Base-by-base conservation (phyloP, 2,113 vertebrate genomes). In the Baryphthengus martii region DNA sequence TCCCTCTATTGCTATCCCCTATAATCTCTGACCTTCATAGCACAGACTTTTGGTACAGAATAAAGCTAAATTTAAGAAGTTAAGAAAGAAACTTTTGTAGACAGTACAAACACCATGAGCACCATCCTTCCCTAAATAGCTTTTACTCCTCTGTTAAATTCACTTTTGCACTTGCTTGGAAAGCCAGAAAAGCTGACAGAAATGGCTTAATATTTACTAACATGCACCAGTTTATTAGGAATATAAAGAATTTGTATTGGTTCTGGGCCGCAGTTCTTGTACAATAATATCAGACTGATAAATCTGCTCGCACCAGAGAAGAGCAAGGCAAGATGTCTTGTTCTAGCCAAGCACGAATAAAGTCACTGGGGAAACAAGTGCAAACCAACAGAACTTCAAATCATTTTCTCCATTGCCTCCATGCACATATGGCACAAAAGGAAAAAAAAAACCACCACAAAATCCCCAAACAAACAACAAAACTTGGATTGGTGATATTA, bases 1-100 rank as follows among this genome's bases (percentile, higher is more conserved):
- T 40, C 20, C 11, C n/a, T 3, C 26, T 74, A 18, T 6, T 67
- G 8, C 8, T 6, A 0, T 3, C 37, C 4, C 10, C n/a, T 17
- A 2, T 14, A 25, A n/a, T 29, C 56, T 59, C 47, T 52, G 61
- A 65, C 42, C 35, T 63, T 52, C 66, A 52, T 1, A 50, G 47
- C 6, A 37, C 21, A 71, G 28, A 26, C 11, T 52, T 76, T 53
- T 47, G 52, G n/a, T 71, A 26, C 2, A 7, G 37, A 90, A 53
- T 44, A 19, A 84, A 90, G 7, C 1, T 59, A 49, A 80, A 84
- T 7, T 26, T 31, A 17, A 50, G 7, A 42, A 85, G 24, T 45
- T 70, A 8, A 53, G 73, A 59, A 85, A 71, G 4, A 63, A 95
- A 73, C 5, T 23, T n/a, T 17, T 17, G 13, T 42, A 84, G 73